Evolutionary conservation across 2,888 invertebrate genomes (phyloP), one percentile per base, ranked within the genome.

Genomic region (Napeogenes sylphis): DNA sequence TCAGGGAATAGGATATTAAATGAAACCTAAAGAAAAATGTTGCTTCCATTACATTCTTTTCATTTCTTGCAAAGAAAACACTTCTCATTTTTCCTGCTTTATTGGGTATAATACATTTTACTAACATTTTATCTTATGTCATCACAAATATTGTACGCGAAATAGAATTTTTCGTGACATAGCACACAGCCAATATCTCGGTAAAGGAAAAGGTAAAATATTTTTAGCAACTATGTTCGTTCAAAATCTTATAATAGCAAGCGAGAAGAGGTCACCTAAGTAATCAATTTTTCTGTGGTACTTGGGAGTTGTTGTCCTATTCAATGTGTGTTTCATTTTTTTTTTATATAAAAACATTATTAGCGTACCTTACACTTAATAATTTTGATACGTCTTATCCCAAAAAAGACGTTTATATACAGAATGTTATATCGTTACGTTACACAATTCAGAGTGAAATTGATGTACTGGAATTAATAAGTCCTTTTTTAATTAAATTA

Each of bases 111-210:
- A 51, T 51, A 51, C 30, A 51, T 51, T 51, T 51, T 51, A 51
- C 51, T 51, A 51, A 51, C 51, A 51, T 51, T 51, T 51, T 51
- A 51, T 51, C 51, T 51, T 51, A 51, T 51, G 51, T 51, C 51
- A 51, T 21, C 51, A 51, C 51, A 30, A 51, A 51, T 51, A 51
- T 51, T 51, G 51, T 51, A 14, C 21, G 51, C 14, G 51, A 14
- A 51, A 51, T 51, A 51, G 51, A 51, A 51, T 30, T 51, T 47
- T 51, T 51, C 51, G 51, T 51, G 51, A 51, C 51, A 51, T 51
- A 51, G 14, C 51, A 51, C 30, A 51, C 30, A 51, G 14, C 51
- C 51, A 51, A 51, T 51, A 51, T 21, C 30, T 51, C 51, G 14
- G 10, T 51, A 51, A 10, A 51, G 51, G 51, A 10, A 51, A 51